Evolutionary conservation across 2,888 invertebrate species (phyloP).

Genomic region (Macaria liturata): DNA sequence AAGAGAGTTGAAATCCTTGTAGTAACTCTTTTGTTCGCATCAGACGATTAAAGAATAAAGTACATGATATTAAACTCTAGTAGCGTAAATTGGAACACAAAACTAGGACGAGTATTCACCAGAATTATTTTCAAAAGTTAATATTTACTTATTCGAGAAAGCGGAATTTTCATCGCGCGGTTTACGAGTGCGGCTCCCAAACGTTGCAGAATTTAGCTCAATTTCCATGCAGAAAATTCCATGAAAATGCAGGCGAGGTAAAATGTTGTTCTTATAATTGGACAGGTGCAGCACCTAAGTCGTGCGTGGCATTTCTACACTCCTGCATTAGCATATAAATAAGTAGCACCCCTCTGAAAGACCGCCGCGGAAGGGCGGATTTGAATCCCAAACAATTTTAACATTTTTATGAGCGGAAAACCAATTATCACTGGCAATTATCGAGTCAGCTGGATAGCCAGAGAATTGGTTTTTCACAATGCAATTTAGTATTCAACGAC

Average conservation of each 20-base stretch:
- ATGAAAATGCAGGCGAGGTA: constrained; percentile 73
- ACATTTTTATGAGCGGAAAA: constrained; percentile 75
- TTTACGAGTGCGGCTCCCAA: constrained; percentile 44
- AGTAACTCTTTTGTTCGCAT: too few relatives aligned
- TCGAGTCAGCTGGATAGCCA: constrained; percentile 69
- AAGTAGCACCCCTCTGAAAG: constrained; percentile 67
- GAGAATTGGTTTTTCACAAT: constrained; percentile 60
- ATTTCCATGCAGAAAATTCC: constrained; percentile 70
- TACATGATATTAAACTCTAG: too few relatives aligned
- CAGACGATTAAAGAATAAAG: too few relatives aligned
- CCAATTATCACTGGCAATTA: constrained; percentile 79
- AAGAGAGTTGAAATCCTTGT: too few relatives aligned
- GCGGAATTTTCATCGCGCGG: constrained; percentile 46
- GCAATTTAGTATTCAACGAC: constrained; percentile 51
- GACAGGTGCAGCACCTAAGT: constrained; percentile 74
- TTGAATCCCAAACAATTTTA: constrained; percentile 54
- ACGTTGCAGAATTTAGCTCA: constrained; percentile 63
- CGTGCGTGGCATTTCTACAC: constrained; percentile 73
- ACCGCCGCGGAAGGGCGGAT: constrained; percentile 56
- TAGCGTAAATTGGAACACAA: constrained; percentile 18
- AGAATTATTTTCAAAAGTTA: constrained; percentile 39
- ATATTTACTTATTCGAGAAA: constrained; percentile 55
- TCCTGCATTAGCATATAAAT: constrained; percentile 79
- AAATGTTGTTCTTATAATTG: constrained; percentile 79
- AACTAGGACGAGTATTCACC: constrained; percentile 27